Percentiles rank a stretch among this genome's conserved stretches.
phyloP scores from a whole-genome alignment of 2,888 invertebrate species.

The Melieria picta region DNA sequence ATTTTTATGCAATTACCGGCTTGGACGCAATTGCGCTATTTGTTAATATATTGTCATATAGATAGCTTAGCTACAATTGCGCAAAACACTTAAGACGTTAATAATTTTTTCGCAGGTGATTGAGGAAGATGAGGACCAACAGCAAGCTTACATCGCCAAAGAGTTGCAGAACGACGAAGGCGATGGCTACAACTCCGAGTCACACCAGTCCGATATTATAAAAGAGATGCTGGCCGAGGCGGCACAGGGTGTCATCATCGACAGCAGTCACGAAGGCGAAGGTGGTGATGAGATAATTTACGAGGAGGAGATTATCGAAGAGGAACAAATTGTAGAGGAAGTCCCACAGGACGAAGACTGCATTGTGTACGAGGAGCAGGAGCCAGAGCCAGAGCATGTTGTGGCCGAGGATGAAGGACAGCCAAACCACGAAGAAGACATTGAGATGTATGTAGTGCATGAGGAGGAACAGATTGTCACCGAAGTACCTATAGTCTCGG shows the following conservation, averaged over 20 bases:
- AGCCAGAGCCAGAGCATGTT: conserved; percentile 39
- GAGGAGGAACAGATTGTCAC: conserved; percentile 40
- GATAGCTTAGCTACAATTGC: not conserved
- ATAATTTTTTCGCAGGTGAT: conserved; percentile 47
- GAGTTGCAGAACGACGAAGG: not conserved
- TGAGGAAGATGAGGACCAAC: conserved; percentile 42
- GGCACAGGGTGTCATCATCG: conserved; percentile 52
- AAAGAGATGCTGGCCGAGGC: conserved; percentile 56
- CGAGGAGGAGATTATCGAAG: conserved; percentile 34
- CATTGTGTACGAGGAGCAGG: conserved; percentile 44
- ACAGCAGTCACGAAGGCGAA: conserved; percentile 43
- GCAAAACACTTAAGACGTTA: not conserved
- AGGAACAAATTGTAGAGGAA: conserved; percentile 40
- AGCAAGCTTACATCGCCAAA: not conserved
- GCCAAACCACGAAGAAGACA: conserved; percentile 51
- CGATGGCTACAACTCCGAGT: not conserved
- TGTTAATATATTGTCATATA: too few relatives aligned
- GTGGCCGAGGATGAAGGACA: too few relatives aligned
- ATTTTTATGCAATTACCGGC: too few relatives aligned
- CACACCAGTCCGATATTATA: conserved; percentile 51
- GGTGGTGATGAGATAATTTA: conserved; percentile 37
- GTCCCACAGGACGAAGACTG: conserved; percentile 45
- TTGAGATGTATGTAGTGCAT: conserved; percentile 50
- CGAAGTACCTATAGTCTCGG: conserved; percentile 39
- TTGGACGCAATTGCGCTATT: too few relatives aligned